Percentiles rank a stretch among this genome's conserved stretches.
phyloP scores from a whole-genome alignment of 2,888 invertebrate species.

The Nomada ruficornis region DNA sequence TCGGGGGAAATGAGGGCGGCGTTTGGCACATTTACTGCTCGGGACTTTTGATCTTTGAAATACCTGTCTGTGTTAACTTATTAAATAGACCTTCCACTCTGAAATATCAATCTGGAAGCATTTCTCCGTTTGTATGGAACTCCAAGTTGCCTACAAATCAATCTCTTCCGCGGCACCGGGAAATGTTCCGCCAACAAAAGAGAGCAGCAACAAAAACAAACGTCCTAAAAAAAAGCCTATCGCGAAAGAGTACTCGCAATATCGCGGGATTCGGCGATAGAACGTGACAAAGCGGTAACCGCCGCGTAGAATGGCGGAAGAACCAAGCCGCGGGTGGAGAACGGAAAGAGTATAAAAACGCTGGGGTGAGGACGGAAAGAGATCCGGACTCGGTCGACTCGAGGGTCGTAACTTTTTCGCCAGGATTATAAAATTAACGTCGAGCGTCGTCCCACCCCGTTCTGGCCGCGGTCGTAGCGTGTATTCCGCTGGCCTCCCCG shows the following conservation, averaged over 20 bases:
- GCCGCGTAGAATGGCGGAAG: constrained; percentile 4
- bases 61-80: too few species aligned
- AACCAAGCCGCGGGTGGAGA: neutral
- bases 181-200: neutral
- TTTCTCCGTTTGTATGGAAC: too few species aligned
- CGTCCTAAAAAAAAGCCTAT: neutral
- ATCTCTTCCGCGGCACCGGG: neutral
- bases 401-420: constrained; percentile 78
- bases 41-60: too few species aligned
- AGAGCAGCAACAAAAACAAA: neutral
- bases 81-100: too few species aligned
- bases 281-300: constrained; percentile 57
- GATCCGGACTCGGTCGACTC: constrained; percentile 61
- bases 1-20: neutral
- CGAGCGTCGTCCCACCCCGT: constrained; percentile 51
- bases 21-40: neutral
- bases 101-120: too few species aligned
- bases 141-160: too few species aligned
- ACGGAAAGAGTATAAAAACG: constrained; percentile 43
- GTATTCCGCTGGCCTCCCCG: constrained; percentile 57
- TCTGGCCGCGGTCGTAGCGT: constrained; percentile 10
- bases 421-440: constrained; percentile 83
- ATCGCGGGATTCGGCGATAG: constrained; percentile 43
- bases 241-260: constrained; percentile 6
- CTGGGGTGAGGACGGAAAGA: constrained; percentile 41